Base-by-base conservation (phyloP, 2,797 vertebrate genomes). In the Falco columbarius region DNA sequence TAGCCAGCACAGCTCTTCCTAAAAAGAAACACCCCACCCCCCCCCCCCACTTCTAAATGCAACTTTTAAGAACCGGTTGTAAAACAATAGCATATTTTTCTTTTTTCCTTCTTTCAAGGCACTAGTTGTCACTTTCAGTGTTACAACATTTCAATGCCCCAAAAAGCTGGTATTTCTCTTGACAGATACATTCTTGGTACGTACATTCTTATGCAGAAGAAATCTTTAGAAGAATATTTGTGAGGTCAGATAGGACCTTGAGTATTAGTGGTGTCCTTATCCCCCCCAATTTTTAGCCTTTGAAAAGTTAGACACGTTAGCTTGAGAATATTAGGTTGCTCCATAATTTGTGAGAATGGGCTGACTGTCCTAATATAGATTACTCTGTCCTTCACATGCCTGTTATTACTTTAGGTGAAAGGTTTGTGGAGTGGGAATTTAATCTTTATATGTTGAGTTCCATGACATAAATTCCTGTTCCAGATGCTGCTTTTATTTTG, bases 111-210 rank as follows among this genome's bases (percentile, higher is more conserved):
- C 32, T 82, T 92, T 68, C 32, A 82, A 51, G 66, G 42, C 54
- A 19, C 42, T 58, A 9, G 30, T 92, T 1, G 1, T 84, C 76
- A 72, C 58, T 86, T 92, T 40, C 40, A 40, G n/a, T 54, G 42
- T 49, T 93, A 71, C 34, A 82, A 24, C 77, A 89, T 27, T 26
- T 83, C 68, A 63, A 0, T 67, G 55, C 54, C 68, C 80, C 46
- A 87, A 91, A 81, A 70, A 68, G 76, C n/a, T 81, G 61, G 36
- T 88, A 7, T 93, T 90, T 95, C 56, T 86, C 73, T 90, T 84
- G 68, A 56, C 36, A 1, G 38, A 46, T 70, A n/a, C 9, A 1
- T 72, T 66, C 29, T 32, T 84, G 51, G 54, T 87, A 81, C 0
- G 0, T 81, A 29, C 42, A 63, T 81, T 93, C 38, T 94, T 82